Base-by-base conservation (phyloP, 1,140 invertebrate species). In the Linepithema humile region DNA sequence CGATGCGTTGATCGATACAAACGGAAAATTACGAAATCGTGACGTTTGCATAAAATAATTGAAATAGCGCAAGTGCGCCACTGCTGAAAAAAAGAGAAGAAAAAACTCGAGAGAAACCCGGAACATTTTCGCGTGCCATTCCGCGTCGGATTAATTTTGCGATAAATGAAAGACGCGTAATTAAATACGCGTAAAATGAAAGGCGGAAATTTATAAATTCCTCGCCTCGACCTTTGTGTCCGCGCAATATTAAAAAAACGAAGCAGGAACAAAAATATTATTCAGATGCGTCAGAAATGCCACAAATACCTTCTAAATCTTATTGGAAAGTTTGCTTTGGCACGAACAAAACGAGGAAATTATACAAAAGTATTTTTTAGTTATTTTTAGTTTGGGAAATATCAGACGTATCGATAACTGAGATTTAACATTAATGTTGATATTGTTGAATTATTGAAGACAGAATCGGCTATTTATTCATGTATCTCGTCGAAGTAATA, bases 31-130 rank as follows among this genome's bases (percentile, higher is more conserved):
- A 70, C 48, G 35, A 10, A 69, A 55, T 80, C 50, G 64, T 64
- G 64, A 70, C 64, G 64, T 80, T 80, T 69, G 75, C 64, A 82
- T 73, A 82, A 73, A 74, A 73, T 82, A 75, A 60, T 82, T 74
- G 80, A 82, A 62, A 82, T 29, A 45, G 75, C 62, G 75, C 62
- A n/a, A 38, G 7, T 48, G 23, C n/a, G 40, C 40, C 57, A 57
- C 9, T 15, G 9, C 45, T 50, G 60, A 50, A 78, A 67, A 20
- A 67, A 29, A 43, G 23, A 35, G 43, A 67, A 53, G n/a, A n/a
- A 38, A 69, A 69, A 78, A 53, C 50, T 78, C 12, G 57, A 62
- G 62, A 12, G 17, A 10, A 20, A 15, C 15, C 9, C 5, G 45
- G 3, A 69, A 67, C 32, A 26, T 17, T 75, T 75, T 26, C 32